A percentile compares a stretch with the other conserved stretches of the same genome.
phyloP scores from a whole-genome alignment of 2,888 invertebrate genomes.

The Beris chalybata region DNA sequence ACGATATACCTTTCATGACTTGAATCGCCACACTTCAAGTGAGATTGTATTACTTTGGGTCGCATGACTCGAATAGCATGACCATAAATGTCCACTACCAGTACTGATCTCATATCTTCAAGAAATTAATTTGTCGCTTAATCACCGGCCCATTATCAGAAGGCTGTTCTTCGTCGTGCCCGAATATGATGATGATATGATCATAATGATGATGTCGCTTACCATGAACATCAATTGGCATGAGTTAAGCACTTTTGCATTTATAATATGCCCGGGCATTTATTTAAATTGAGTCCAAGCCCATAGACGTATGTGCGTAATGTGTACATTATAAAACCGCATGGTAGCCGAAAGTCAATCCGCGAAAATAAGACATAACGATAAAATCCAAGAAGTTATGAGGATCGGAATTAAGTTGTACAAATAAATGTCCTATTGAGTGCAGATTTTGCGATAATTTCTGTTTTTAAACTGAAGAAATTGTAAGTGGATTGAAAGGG shows the following conservation, averaged over 20 bases:
- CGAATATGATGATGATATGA: not conserved
- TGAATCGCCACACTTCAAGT: no score
- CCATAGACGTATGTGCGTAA: no score
- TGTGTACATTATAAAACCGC: no score
- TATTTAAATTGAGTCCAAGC: no score
- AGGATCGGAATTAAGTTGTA: conserved; percentile 20
- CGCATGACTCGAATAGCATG: not conserved
- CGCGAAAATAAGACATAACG: conserved; percentile 22
- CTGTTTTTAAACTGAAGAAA: no score
- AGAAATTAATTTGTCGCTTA: conserved; percentile 26
- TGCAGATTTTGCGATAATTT: conserved; percentile 13
- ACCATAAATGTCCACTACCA: conserved; percentile 11
- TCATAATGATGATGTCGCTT: not conserved
- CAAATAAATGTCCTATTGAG: conserved; percentile 21
- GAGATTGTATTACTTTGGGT: no score
- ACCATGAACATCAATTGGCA: conserved; percentile 4
- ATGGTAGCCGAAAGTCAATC: conserved; percentile 23
- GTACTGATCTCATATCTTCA: conserved; percentile 27
- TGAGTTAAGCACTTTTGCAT: not conserved
- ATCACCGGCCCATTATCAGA: conserved; percentile 25
- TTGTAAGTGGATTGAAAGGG: no score
- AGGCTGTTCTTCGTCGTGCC: conserved; percentile 4
- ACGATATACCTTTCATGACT: no score
- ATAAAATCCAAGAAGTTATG: conserved; percentile 27
- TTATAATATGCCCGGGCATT: not conserved